Base-by-base conservation (phyloP, 2,797 vertebrate genomes). In the Acrocephalus scirpaceus region DNA sequence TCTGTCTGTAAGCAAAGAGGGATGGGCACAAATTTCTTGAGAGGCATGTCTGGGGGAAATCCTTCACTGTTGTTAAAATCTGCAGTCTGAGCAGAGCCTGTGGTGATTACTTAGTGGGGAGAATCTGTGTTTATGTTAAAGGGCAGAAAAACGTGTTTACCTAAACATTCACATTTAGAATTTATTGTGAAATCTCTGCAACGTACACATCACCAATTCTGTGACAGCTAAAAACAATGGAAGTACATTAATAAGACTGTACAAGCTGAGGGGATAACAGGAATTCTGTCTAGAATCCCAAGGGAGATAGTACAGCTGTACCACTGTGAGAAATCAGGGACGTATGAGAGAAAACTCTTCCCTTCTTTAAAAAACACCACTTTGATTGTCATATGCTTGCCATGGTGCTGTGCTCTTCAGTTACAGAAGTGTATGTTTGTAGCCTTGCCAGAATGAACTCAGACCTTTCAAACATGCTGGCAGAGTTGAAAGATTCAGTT, bases 111-210 rank as follows among this genome's bases (percentile, higher is more conserved):
- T 5, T 10, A 19, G 27, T 30, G n/a, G 17, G 10, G 15, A 80
- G 29, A 90, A 81, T 18, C 32, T 62, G 11, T 47, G 17, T 65
- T 85, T 67, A 23, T 18, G 4, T 36, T 54, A 40, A 27, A 8
- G 20, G 13, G 8, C 2, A 9, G 9, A 0, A 42, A 47, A 32
- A 73, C 21, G 16, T 16, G 26, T 77, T 86, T 83, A 65, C 10
- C 11, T 72, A 66, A 95, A 57, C 7, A 75, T 42, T 70, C 29
- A 51, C 1, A 0, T 86, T 84, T 51, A 72, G 44, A 11, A 58
- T 95, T 86, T 86, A n/a, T 66, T 76, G 47, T 76, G 44, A 81
- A 91, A 93, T 66, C 40, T 74, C 78, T 91, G 30, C 44, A 67
- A 47, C 18, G 48, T 72, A 26, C 16, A 44, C 67, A 66, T 65